These are phyloP conservation scores for Apodemia duryi DNA, from an alignment of 2,888 invertebrate genomes.

Conservation along the genomic window DNA sequence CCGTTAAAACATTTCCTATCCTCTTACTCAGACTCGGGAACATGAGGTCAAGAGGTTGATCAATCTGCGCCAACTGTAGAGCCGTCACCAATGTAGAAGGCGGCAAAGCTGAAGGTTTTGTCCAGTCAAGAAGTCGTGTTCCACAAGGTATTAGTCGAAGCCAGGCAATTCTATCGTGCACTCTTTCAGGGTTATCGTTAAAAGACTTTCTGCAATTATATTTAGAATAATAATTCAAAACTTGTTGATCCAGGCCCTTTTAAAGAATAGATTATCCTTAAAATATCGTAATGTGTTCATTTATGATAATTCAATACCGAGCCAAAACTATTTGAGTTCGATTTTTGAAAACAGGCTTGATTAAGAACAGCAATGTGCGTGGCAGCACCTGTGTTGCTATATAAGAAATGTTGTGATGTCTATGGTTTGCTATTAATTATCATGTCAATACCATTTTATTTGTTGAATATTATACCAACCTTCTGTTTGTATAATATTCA, in stretches of 20 bases:
- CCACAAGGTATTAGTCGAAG: conserved; percentile 48
- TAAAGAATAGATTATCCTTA: too few relatives aligned
- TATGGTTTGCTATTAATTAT: too few relatives aligned
- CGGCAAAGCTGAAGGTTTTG: conserved; percentile 50
- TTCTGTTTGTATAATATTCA: too few relatives aligned
- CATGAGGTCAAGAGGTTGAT: conserved; percentile 55
- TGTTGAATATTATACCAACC: too few relatives aligned
- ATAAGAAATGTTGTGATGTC: too few relatives aligned
- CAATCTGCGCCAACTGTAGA: conserved; percentile 54
- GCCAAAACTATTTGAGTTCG: too few relatives aligned
- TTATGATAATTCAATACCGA: too few relatives aligned
- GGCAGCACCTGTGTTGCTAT: too few relatives aligned
- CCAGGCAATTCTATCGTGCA: conserved; percentile 54
- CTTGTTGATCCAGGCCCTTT: neutral
- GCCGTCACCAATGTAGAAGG: conserved; percentile 50
- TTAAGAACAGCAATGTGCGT: too few relatives aligned
- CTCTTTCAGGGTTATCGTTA: conserved; percentile 40
- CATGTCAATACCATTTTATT: too few relatives aligned
- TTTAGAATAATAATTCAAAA: neutral
- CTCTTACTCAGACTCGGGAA: conserved; percentile 49
- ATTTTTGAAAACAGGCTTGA: too few relatives aligned
- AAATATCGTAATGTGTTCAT: too few relatives aligned
- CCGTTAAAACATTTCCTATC: conserved; percentile 48
- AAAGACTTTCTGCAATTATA: conserved; percentile 49
- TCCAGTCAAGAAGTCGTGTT: conserved; percentile 51